phyloP scores from a whole-genome alignment of 1,140 invertebrate species.

The Micrasema minimum region DNA sequence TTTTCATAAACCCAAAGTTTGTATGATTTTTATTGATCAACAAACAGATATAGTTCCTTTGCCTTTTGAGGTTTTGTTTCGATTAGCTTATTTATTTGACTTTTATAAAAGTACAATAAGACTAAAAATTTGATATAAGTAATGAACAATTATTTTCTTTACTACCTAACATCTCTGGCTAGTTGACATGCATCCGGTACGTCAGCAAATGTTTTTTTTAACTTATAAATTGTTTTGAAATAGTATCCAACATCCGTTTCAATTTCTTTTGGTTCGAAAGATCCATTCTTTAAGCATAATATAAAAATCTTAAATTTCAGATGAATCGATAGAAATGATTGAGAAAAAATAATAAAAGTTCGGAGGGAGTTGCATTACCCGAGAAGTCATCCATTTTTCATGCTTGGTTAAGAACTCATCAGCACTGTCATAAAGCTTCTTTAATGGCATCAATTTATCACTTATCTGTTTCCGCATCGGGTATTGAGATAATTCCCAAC shows the following conservation, averaged over 20 bases:
- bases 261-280: slow-evolving; percentile 89
- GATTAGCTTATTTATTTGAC: too few species aligned
- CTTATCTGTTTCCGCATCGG: slow-evolving; percentile 80
- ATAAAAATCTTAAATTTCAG: too few species aligned
- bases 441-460: slow-evolving; percentile 84
- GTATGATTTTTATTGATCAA: too few species aligned
- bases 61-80: too few species aligned
- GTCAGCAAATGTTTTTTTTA: slow-evolving; percentile 87
- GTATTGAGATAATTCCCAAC: slow-evolving; percentile 90
- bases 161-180: slow-evolving; percentile 71
- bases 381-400: slow-evolving; percentile 84
- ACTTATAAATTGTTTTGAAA: slow-evolving; percentile 85
- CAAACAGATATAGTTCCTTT: too few species aligned
- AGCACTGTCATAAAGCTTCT: slow-evolving; percentile 88
- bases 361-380: too few species aligned
- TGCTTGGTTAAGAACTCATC: slow-evolving; percentile 87
- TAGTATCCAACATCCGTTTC: slow-evolving; percentile 84
- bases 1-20: too few species aligned
- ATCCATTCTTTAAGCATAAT: slow-evolving; percentile 71
- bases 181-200: slow-evolving; percentile 74
- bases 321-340: too few species aligned
- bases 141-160: too few species aligned
- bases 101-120: too few species aligned
- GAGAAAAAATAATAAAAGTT: too few species aligned
- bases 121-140: too few species aligned